Evolutionary conservation across 2,888 invertebrate genomes (phyloP).

Genomic region (Choristoneura rosaceana): DNA sequence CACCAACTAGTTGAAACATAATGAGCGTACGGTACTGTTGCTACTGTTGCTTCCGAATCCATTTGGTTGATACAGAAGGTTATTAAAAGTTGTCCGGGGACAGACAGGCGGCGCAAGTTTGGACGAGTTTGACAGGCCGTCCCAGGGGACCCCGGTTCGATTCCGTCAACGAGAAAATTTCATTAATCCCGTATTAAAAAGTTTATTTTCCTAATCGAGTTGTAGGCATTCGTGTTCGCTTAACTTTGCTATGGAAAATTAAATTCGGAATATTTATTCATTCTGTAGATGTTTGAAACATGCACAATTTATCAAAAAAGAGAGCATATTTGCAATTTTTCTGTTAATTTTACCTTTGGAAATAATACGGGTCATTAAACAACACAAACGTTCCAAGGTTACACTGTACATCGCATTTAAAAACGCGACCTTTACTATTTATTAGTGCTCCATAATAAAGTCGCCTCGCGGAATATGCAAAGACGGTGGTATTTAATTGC

Average conservation of each 20-base stretch:
- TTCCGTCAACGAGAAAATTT: slow-evolving; percentile 75
- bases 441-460: slow-evolving; percentile 75
- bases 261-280: slow-evolving; percentile 12
- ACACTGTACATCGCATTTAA: slow-evolving; percentile 23
- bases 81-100: slow-evolving; percentile 80
- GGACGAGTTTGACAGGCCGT: slow-evolving; percentile 75
- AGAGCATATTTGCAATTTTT: too few species aligned
- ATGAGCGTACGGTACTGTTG: slow-evolving; percentile 53
- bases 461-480: slow-evolving; percentile 76
- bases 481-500: slow-evolving; percentile 85
- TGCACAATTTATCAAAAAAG: neutral
- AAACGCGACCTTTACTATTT: slow-evolving; percentile 72
- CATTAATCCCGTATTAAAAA: slow-evolving; percentile 77
- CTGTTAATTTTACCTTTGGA: neutral
- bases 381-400: neutral
- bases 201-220: slow-evolving; percentile 61
- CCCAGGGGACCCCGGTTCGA: slow-evolving; percentile 72
- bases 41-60: slow-evolving; percentile 52
- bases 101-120: slow-evolving; percentile 71
- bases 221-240: slow-evolving; percentile 45
- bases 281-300: neutral
- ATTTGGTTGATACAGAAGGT: slow-evolving; percentile 80
- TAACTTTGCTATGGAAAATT: slow-evolving; percentile 40
- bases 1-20: slow-evolving; percentile 50
- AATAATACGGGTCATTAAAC: neutral